Percentiles rank a stretch among this genome's conserved stretches.
Evolutionary conservation across 2,888 invertebrate genomes (phyloP).

Genomic region (Dolomedes plantarius): DNA sequence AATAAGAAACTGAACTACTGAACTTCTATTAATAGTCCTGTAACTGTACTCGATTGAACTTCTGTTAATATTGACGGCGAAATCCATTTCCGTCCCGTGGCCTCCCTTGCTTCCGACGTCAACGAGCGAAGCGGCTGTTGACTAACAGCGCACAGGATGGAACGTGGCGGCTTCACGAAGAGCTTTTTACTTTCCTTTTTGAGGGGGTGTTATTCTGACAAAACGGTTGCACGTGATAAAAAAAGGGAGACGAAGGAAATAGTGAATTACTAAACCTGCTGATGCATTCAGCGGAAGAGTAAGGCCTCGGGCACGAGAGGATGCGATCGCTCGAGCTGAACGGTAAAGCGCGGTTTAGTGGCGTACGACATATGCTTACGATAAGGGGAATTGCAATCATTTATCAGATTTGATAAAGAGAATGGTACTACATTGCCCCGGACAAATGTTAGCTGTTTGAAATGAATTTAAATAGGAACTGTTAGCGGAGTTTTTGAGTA

Average conservation of each 20-base stretch:
- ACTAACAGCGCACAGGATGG: neutral
- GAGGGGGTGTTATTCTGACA: constrained; percentile 53
- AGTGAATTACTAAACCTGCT: constrained; percentile 32
- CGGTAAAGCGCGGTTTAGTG: neutral
- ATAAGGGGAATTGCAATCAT: neutral
- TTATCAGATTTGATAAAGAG: too few species aligned
- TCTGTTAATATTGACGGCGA: too few species aligned
- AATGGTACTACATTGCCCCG: too few species aligned
- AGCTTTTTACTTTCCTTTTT: neutral
- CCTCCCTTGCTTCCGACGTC: neutral
- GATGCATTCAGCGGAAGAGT: constrained; percentile 29
- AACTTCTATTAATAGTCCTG: too few species aligned
- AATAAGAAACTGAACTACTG: too few species aligned
- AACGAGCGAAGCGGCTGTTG: neutral
- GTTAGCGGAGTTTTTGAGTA: too few species aligned
- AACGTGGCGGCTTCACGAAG: neutral
- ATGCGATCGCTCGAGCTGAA: neutral
- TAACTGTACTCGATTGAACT: too few species aligned
- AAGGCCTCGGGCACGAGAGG: constrained; percentile 2
- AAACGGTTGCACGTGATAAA: constrained; percentile 64
- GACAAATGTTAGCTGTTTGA: too few species aligned
- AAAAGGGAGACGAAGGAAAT: constrained; percentile 41
- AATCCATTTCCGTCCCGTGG: too few species aligned
- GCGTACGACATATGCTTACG: neutral
- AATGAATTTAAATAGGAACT: too few species aligned